phyloP scores from a whole-genome alignment of 1,140 invertebrate species.

The Anadara kagoshimensis region DNA sequence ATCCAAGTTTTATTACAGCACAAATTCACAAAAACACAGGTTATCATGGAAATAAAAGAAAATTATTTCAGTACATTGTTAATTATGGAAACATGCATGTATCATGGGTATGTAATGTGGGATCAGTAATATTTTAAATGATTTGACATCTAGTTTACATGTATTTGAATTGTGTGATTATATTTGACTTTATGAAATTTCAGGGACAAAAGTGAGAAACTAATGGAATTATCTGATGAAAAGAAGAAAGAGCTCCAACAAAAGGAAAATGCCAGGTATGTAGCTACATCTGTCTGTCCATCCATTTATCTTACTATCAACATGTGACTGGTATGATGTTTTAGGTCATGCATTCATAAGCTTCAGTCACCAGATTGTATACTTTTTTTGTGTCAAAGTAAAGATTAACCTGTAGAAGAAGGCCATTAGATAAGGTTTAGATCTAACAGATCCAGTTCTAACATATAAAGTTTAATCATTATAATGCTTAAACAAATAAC shows the following conservation, averaged over 20 bases:
- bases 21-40: too few relatives aligned
- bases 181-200: constrained; percentile 36
- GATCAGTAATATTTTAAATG: too few relatives aligned
- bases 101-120: too few relatives aligned
- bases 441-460: constrained; percentile 2
- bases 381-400: background rate
- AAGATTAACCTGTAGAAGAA: background rate
- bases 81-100: too few relatives aligned
- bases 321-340: background rate
- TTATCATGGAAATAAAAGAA: too few relatives aligned
- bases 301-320: too few relatives aligned
- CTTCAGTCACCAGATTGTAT: background rate
- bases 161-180: too few relatives aligned
- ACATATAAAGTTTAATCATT: too few relatives aligned
- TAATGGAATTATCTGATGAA: constrained; percentile 78
- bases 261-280: constrained; percentile 77
- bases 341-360: background rate
- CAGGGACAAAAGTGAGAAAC: constrained; percentile 80
- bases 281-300: background rate
- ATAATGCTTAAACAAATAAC: too few relatives aligned
- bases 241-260: constrained; percentile 79
- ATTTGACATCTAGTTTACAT: too few relatives aligned
- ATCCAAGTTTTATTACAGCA: too few relatives aligned
- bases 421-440: background rate
- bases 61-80: too few relatives aligned